Base-by-base conservation (phyloP, 2,888 invertebrate genomes). In the Apodemia zela region DNA sequence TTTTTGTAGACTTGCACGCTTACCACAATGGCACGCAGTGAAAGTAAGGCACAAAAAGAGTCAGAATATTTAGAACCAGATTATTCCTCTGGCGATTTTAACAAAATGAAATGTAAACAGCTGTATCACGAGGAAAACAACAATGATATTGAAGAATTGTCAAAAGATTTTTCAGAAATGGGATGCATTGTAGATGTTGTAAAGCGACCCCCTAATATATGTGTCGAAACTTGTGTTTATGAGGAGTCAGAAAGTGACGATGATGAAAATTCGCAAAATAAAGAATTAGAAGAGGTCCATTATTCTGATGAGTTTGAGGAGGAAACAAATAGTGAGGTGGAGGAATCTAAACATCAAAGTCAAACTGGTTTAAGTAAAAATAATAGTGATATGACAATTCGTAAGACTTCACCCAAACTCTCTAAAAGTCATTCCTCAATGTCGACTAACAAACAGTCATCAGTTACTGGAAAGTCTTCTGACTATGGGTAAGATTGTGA, bases 301-400 rank as follows among this genome's bases (percentile, higher is more conserved):
- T 92, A 92, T 70, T 86, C 89, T 1, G 92, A 92, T 67, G 90
- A 90, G 65, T 92, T 92, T 73, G 92, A 92, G 66, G 90, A 90
- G 1, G 88, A 87, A 51, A 80, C 66, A 49, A 38, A 79, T 35
- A 87, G 83, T 68, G 91, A 86, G 15, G 78, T 73, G 17, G 85
- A 78, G 1, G 76, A 80, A 17, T 64, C 77, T 2, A 76, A 76
- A 49, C 71, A 71, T 21, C 72, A 80, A 49, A 67, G 73, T 7
- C 78, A 80, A 66, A 72, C 77, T 0, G 68, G 69, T 51, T 29
- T 62, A 5, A 77, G 69, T 60, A 75, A 75, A 6, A 73, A 62
- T 18, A 71, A 66, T 63, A 73, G 70, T 60, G 70, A 72, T 18
- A 61, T 61, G 0, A 60, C 67, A 6, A 65, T 73, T 18, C 69